Evolutionary conservation across 2,888 invertebrate species (phyloP).

Genomic region (Xestia xanthographa): DNA sequence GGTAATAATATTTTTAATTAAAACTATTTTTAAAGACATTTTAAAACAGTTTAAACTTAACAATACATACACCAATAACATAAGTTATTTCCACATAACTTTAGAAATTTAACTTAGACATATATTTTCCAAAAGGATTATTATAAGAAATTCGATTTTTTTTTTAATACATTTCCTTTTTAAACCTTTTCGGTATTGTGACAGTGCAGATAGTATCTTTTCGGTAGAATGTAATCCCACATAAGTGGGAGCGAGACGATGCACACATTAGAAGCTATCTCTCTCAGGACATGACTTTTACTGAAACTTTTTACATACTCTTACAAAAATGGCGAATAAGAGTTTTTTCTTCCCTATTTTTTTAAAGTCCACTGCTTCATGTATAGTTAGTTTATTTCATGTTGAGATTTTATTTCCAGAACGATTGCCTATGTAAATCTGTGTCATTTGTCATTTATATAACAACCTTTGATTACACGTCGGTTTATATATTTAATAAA

Average conservation of each 20-base stretch:
- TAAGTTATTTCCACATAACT: constrained; percentile 37
- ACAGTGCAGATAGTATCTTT: not conserved
- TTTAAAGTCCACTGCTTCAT: not conserved
- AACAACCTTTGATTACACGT: constrained; percentile 60
- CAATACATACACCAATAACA: constrained; percentile 48
- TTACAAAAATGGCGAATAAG: constrained; percentile 12
- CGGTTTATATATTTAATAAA: constrained; percentile 29
- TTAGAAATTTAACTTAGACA: constrained; percentile 42
- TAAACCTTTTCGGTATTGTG: constrained; percentile 21
- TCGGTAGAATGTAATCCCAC: not conserved
- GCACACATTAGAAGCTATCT: not conserved
- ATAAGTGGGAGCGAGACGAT: constrained; percentile 4
- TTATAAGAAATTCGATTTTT: constrained; percentile 57
- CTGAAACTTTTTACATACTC: not conserved
- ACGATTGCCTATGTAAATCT: not conserved
- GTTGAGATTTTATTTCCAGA: constrained; percentile 22
- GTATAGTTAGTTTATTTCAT: not conserved
- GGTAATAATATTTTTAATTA: not conserved
- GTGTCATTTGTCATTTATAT: constrained; percentile 57
- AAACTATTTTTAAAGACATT: constrained; percentile 23
- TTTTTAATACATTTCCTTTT: constrained; percentile 35
- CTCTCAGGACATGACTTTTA: not conserved
- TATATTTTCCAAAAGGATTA: constrained; percentile 56
- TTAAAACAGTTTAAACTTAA: constrained; percentile 50
- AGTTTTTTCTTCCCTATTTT: not conserved